Evolutionary conservation across 2,888 invertebrate species (phyloP), one percentile per base, ranked within the genome.

Genomic region (Drosophila melanosoma): DNA sequence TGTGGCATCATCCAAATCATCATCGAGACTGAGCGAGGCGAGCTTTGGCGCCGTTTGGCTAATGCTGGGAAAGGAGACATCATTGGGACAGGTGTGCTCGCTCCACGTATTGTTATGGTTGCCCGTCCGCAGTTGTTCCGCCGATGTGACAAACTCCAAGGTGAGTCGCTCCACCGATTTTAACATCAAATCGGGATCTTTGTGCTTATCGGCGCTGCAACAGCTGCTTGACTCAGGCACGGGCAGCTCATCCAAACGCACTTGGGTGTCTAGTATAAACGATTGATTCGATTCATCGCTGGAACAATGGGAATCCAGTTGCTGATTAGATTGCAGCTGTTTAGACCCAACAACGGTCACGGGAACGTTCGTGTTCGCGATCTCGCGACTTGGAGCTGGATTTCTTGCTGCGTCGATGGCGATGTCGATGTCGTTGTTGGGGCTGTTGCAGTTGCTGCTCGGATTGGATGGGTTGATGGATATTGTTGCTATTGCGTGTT

Each of bases 51-150:
- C 95, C 40, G 96, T 96, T 38, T 96, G 95, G 79, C 97, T 97
- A 63, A 97, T 95, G 58, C 96, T 97, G 0, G 97, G 97, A 91
- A 97, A 97, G 0, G 97, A 96, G 38, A 96, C 94, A 90, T 97
- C 96, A 91, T 96, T 96, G 0, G 96, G 96, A 60, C 95, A 95
- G 1, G 96, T 95, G 91, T 96, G 96, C 64, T 97, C 97, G 87
- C 96, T 96, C 97, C 97, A 97, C 0, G 96, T 97, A 90, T 96
- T 96, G 74, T 77, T 69, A 32, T 73, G 90, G 59, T 62, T 76
- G 12, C 70, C 69, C 10, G 89, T 93, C 1, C 94, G 94, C 76
- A 95, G 92, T 70, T 95, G 95, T 74, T 95, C 95, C 0, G 95
- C 95, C 57, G 95, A 95, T 1, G 95, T 95, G 1, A 96, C 95